Conservation (phyloP, 2,797 vertebrate genomes). For the Molossus alvarezi region DNA sequence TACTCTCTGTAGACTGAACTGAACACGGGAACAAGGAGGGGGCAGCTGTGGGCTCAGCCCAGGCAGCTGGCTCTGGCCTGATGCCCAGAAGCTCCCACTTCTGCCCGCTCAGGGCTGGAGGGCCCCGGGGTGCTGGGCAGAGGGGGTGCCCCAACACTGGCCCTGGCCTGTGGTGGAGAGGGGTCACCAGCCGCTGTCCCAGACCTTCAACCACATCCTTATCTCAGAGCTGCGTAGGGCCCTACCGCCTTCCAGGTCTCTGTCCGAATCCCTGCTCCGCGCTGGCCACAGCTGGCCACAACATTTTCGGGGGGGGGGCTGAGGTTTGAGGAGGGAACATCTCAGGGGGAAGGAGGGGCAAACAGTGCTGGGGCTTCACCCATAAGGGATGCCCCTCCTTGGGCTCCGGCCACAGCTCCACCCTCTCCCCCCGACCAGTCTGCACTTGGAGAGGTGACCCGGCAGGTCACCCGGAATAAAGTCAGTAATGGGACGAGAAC, state of each 20-base stretch:
- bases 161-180: not conserved
- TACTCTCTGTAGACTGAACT: not conserved
- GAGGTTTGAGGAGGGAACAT: not conserved
- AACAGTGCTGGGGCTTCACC: not conserved
- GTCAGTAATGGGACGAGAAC: not conserved
- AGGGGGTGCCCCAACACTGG: too few relatives aligned
- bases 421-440: not conserved
- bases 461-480: not conserved
- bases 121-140: not conserved
- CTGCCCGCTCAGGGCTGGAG: not conserved
- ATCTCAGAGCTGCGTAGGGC: not conserved
- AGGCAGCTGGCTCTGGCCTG: not conserved
- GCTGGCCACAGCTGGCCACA: not conserved
- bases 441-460: not conserved
- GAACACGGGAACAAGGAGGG: not conserved
- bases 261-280: not conserved
- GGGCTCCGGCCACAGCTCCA: constrained; percentile 74
- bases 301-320: too few relatives aligned
- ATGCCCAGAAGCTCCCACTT: rapidly evolving
- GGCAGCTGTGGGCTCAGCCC: not conserved
- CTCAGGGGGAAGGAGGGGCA: not conserved
- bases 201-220: not conserved
- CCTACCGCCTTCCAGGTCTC: not conserved
- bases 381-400: constrained; percentile 78
- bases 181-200: not conserved